Base-by-base conservation (phyloP, 2,888 invertebrate genomes). In the Stenodera caucasica region DNA sequence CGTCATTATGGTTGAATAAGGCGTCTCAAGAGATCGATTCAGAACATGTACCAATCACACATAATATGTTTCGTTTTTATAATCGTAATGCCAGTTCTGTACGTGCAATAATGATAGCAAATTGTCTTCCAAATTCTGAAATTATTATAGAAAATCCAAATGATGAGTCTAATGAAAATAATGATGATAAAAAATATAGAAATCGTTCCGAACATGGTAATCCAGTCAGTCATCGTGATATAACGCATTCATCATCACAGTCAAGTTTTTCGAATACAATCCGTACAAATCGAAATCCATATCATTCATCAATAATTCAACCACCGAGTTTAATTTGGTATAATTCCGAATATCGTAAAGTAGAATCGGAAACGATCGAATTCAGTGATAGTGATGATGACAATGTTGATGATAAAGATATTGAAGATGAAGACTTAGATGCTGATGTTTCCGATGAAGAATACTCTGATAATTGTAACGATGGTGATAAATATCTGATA, bases 11-110 rank as follows among this genome's bases (percentile, higher is more conserved):
- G 89, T 81, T 93, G 1, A 92, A 91, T 80, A 91, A 91, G 81
- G 92, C 92, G 3, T 90, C 88, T 60, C 92, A 92, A 76, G 92
- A 92, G 78, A 84, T 87, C 2, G 87, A 88, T 63, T 90, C 91
- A 0, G 92, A 92, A 75, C 87, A 90, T 74, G 88, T 90, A 40
- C 90, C 91, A 0, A 89, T 93, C 50, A 87, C 90, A 79, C 88
- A 87, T 73, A 87, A 87, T 72, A 78, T 91, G 64, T 89, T 86
- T 69, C 70, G 75, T 69, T 92, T 94, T 78, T 90, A 90, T 76
- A 93, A 92, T 78, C 83, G 86, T 21, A 92, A 91, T 80, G 91
- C 91, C 3, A 90, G 91, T 70, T 90, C 91, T 0, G 87, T 92
- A 45, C 83, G 92, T 52, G 87, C 89, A 6, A 85, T 93, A 35